Evolutionary conservation across 2,888 invertebrate species (phyloP), one percentile per base, ranked within the genome.

Genomic region (Lobophora halterata): DNA sequence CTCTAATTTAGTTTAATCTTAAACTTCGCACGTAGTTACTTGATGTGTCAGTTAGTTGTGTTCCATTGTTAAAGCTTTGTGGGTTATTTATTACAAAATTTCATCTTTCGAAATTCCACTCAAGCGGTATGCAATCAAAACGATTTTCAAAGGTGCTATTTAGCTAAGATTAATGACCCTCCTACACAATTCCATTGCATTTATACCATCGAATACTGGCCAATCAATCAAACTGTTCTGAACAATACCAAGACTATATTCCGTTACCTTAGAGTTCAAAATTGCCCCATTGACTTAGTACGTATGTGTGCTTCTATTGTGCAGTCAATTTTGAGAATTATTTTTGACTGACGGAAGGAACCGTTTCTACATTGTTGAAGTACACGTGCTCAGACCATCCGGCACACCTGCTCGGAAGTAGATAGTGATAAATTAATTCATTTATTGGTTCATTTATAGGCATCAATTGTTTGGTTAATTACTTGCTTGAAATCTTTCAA

Each of bases 391-490:
- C 33, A 27, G 39, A 53, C 62, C 62, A 66, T 72, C 71, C 73
- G 72, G 71, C 64, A 71, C 74, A 76, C 76, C 75, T 77, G 76
- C 61, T 58, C 61, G 58, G 58, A 60, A 58, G 59, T 55, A 51
- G 49, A 56, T 61, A 51, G 55, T 68, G 65, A 71, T 59, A 58
- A 70, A 71, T 71, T 46, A 50, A 50, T 50, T 54, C 57, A 55
- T 50, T 66, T 58, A 60, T 53, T 47, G 53, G 49, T 32, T 47
- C 46, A 48, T 61, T 52, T 60, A 55, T 55, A 51, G n/a, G n/a
- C 25, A 33, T n/a, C 18, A 18, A 33, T 31, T 31, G 9, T 31
- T 24, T 31, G 4, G n/a, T n/a, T 23, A 23, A 28, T 16, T 12
- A 13, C 5, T 12, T 5, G 17, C n/a, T 20, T 3, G 7, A 19